Evolutionary conservation across 1,140 invertebrate species (phyloP).

Genomic region (Atta texana): DNA sequence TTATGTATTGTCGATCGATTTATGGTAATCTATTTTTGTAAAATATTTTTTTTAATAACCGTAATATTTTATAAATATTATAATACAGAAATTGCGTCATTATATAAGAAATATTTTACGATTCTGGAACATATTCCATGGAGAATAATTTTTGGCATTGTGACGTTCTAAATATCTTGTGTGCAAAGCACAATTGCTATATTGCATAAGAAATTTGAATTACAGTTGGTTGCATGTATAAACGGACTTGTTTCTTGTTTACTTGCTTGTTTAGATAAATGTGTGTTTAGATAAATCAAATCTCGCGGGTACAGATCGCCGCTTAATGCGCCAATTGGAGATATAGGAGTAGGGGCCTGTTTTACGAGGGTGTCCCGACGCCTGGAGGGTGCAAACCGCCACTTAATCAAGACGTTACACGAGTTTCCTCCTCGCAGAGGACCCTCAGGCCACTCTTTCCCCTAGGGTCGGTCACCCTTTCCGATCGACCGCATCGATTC

Average conservation of each 20-base stretch:
- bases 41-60: background rate
- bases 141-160: conserved; percentile 10
- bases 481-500: conserved; percentile 50
- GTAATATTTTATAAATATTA: background rate
- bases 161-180: background rate
- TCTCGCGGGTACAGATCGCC: conserved; percentile 47
- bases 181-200: background rate
- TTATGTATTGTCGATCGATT: background rate
- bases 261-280: background rate
- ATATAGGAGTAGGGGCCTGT: conserved; percentile 63
- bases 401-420: conserved; percentile 81
- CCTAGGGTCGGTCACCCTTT: conserved; percentile 59
- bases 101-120: conserved; percentile 2
- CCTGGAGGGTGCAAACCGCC: conserved; percentile 76
- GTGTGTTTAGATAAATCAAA: conserved; percentile 52
- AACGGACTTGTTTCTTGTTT: conserved; percentile 1
- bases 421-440: conserved; percentile 71
- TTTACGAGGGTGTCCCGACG: conserved; percentile 72
- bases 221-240: background rate
- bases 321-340: conserved; percentile 73
- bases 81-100: background rate
- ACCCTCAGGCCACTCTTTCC: conserved; percentile 68
- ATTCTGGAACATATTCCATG: background rate
- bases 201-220: background rate
- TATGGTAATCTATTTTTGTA: no score